Conservation (phyloP, 1,140 invertebrate species). For the Lutraria rhynchaena region DNA sequence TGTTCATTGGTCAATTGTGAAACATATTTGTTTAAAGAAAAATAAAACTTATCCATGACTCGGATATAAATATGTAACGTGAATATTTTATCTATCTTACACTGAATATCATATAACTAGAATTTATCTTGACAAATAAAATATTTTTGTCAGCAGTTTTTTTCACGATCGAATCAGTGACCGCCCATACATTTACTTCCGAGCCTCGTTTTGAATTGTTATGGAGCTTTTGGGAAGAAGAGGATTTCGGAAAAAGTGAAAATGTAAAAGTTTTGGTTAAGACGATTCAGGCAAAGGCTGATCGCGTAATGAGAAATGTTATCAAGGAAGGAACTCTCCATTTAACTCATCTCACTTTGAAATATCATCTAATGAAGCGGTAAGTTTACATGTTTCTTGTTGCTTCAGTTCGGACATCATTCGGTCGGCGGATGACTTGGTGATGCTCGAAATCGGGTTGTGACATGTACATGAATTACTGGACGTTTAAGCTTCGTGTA, state of each 20-base stretch:
- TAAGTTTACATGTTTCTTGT: conserved; percentile 23
- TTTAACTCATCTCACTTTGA: background rate
- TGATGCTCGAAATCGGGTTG: background rate
- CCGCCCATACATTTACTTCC: background rate
- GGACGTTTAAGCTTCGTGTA: background rate
- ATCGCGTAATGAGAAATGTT: background rate
- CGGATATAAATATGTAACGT: no score
- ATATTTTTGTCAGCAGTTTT: background rate
- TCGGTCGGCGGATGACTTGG: background rate
- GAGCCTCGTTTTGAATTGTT: conserved; percentile 35
- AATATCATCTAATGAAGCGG: conserved; percentile 25
- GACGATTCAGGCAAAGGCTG: background rate
- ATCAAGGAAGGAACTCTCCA: background rate
- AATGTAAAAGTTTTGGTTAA: background rate
- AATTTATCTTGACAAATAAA: no score
- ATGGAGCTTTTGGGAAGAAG: background rate
- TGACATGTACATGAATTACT: background rate
- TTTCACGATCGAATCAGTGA: no score
- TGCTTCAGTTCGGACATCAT: conserved; percentile 17
- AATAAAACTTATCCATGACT: background rate
- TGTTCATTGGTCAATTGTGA: background rate
- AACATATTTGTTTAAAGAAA: background rate
- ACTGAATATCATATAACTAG: no score
- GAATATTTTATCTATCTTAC: no score
- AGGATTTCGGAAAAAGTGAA: background rate